These are phyloP conservation scores for Cyclophora albipunctata DNA, from an alignment of 2,888 invertebrate genomes.

Conservation along the genomic window DNA sequence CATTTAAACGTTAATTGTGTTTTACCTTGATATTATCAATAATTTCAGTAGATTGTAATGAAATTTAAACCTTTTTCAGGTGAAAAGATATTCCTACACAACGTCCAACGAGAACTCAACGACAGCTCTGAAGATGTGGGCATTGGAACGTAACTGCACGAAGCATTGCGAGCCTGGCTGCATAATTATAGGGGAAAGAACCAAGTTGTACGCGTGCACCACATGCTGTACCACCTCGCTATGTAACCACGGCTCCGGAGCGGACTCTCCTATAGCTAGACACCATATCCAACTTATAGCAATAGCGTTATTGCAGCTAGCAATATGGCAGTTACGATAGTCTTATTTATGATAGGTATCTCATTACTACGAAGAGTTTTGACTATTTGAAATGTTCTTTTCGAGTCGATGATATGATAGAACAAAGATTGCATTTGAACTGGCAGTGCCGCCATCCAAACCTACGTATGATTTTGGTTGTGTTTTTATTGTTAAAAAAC, in stretches of 20 bases:
- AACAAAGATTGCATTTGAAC: too few relatives aligned
- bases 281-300: neutral
- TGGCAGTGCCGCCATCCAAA: too few relatives aligned
- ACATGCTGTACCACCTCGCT: slow-evolving; percentile 86
- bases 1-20: too few relatives aligned
- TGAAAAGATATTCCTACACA: slow-evolving; percentile 88
- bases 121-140: slow-evolving; percentile 83
- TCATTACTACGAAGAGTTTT: too few relatives aligned
- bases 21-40: too few relatives aligned
- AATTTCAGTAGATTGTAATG: too few relatives aligned
- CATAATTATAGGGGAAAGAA: slow-evolving; percentile 91
- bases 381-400: neutral
- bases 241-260: slow-evolving; percentile 84
- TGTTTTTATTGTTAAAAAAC: too few relatives aligned
- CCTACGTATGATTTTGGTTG: too few relatives aligned
- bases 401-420: too few relatives aligned
- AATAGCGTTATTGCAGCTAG: too few relatives aligned
- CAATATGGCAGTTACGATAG: too few relatives aligned
- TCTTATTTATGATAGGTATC: too few relatives aligned
- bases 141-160: slow-evolving; percentile 87
- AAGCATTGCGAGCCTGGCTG: slow-evolving; percentile 91
- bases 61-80: slow-evolving; percentile 58
- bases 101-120: slow-evolving; percentile 88
- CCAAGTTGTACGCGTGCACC: slow-evolving; percentile 90
- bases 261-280: slow-evolving; percentile 14